Base-by-base conservation (phyloP, 2,888 invertebrate genomes). In the Siphlonurus alternatus region DNA sequence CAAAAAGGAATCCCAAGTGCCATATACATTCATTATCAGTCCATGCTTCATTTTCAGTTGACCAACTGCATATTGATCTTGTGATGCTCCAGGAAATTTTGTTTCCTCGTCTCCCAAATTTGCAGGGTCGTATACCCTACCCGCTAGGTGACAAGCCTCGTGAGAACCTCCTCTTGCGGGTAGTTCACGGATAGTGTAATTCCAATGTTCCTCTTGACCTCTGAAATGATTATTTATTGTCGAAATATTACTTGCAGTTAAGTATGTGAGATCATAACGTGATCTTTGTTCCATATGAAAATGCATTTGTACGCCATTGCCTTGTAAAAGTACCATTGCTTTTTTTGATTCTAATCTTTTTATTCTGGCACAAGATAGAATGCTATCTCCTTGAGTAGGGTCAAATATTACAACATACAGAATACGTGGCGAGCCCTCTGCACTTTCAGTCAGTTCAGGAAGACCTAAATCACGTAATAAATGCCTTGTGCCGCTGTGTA, bases 1-100 rank as follows among this genome's bases (percentile, higher is more conserved):
- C 61, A 96, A 78, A 76, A 85, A 93, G 1, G 84, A 81, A 73
- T 96, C 96, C 85, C 89, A 88, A 53, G 53, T 61, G 10, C 60
- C 60, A 61, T 59, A n/a, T 1, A 59, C 51, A 53, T 53, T 53
- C 51, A 20, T 53, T n/a, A 64, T 53, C 15, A 54, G 23, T 10
- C 64, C 64, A 60, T 64, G 64, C 38, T 64, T 64, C 19, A 59
- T 38, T 18, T 60, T 24, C 19, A 64, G 23, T 15, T 87, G 15
- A 0, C 96, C 96, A 2, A 93, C 78, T 1, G 92, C 86, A 72
- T 94, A 96, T 74, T 90, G 89, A 74, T 96, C 93, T 73, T 91
- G 91, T 0, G 91, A 89, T 51, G 89, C 91, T 70, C 83, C 81
- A 22, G 64, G 61, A 53, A 24, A 5, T 22, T 56, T 56, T 10